Conservation (phyloP, 2,888 invertebrate genomes). For the Megastigmus dorsalis region DNA sequence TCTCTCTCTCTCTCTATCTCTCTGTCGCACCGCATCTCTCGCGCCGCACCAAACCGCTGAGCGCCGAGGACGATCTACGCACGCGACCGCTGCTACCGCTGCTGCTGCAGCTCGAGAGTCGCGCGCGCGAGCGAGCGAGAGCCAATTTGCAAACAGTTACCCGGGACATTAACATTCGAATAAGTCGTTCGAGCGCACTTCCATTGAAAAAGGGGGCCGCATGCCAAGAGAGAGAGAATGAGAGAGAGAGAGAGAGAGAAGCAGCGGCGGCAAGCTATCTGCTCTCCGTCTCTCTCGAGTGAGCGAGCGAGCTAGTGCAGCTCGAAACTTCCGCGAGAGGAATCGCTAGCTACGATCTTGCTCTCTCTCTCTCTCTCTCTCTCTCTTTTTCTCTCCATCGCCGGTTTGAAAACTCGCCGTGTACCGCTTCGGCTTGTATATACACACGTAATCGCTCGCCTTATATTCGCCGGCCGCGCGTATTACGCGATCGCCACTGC, state of each 20-base stretch:
- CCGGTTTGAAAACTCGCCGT: too few species aligned
- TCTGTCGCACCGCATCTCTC: too few species aligned
- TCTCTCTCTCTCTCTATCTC: too few species aligned
- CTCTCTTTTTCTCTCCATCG: too few species aligned
- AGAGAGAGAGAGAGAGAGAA: neutral
- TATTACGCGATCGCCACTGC: neutral
- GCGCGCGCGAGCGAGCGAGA: neutral
- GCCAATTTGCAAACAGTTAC: constrained; percentile 39
- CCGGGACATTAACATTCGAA: constrained; percentile 22
- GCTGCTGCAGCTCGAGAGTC: too few species aligned
- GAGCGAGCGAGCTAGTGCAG: too few species aligned
- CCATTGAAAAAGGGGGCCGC: too few species aligned
- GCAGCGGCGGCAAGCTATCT: neutral
- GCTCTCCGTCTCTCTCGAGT: neutral
- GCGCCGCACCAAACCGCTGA: too few species aligned
- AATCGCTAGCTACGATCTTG: constrained; percentile 3
- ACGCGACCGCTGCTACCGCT: neutral
- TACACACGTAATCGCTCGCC: neutral
- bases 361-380: too few species aligned
- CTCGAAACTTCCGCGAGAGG: constrained; percentile 18
- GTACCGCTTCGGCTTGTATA: too few species aligned
- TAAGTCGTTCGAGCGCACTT: constrained; percentile 9
- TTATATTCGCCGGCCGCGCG: neutral
- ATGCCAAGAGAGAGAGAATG: neutral
- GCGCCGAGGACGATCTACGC: constrained; percentile 11